These are phyloP conservation scores for Campoletis sonorensis DNA, from an alignment of 1,140 invertebrate species.

Conservation along the genomic window DNA sequence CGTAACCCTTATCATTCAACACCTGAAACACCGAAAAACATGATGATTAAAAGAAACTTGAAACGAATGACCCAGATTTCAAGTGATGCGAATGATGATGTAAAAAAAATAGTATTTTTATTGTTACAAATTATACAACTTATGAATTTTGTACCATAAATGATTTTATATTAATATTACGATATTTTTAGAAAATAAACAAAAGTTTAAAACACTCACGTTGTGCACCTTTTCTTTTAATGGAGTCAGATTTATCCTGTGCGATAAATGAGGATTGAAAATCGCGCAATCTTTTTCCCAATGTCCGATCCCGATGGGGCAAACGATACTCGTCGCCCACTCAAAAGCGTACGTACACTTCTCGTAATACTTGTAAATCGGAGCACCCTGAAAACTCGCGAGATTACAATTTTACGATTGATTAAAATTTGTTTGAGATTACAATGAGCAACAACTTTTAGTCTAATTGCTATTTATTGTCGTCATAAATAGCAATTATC, in stretches of 20 bases:
- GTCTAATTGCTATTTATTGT: no score
- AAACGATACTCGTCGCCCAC: slow-evolving; percentile 76
- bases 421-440: no score
- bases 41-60: slow-evolving; percentile 11
- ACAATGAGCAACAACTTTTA: neutral
- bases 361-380: slow-evolving; percentile 69
- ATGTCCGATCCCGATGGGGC: slow-evolving; percentile 58
- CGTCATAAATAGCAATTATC: no score
- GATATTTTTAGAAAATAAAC: no score
- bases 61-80: neutral
- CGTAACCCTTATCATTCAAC: slow-evolving; percentile 49
- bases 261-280: slow-evolving; percentile 53
- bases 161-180: no score
- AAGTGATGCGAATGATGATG: no score
- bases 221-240: slow-evolving; percentile 52
- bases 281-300: slow-evolving; percentile 61
- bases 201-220: slow-evolving; percentile 55
- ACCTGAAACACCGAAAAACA: slow-evolving; percentile 49
- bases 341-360: slow-evolving; percentile 75
- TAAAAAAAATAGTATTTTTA: no score
- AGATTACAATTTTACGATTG: slow-evolving; percentile 33
- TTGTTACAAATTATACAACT: no score
- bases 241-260: slow-evolving; percentile 60
- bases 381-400: slow-evolving; percentile 65
- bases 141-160: no score